Base-by-base conservation (phyloP, 1,140 invertebrate genomes). In the Drosophila littoralis region DNA sequence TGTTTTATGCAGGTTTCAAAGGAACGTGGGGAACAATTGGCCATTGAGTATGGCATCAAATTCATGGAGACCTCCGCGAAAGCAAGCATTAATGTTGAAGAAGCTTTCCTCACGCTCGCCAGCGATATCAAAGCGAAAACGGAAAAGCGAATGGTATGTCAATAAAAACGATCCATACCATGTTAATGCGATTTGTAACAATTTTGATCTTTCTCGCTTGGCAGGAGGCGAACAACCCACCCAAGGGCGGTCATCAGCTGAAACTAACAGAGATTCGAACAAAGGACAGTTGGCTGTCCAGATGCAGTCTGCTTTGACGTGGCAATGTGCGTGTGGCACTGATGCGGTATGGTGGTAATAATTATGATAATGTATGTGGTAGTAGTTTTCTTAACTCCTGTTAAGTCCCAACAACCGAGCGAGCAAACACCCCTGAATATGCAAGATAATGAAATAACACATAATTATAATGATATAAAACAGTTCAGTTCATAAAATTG, bases 41-140 rank as follows among this genome's bases (percentile, higher is more conserved):
- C 95, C 78, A 95, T 96, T 52, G 97, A 98, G 93, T 98, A 98
- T 94, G 96, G 97, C 84, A 98, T 98, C 90, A 97, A 97, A 92
- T 98, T 98, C 93, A 97, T 98, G 95, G 97, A 98, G 94, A 98
- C 97, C 46, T 97, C 97, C 77, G 97, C 97, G 13, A 98, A 98
- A 93, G 95, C 96, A 35, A 97, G 97, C 93, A 96, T 97, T 85
- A 97, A 97, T 92, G 97, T 98, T 45, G 97, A 98, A 93, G 96
- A 97, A 76, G 97, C 97, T 45, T 98, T 98, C 93, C 97, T 97
- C 79, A 98, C 97, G 77, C 94, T 99, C 86, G 98, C 98, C 32
- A 95, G 97, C 90, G 97, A 98, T 93, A 98, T 98, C 82, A 98
- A 98, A 94, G 95, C 96, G 45, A 98, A 98, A 94, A 98, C 97